Conservation (phyloP, 2,113 vertebrate species). For the Micromys minutus region DNA sequence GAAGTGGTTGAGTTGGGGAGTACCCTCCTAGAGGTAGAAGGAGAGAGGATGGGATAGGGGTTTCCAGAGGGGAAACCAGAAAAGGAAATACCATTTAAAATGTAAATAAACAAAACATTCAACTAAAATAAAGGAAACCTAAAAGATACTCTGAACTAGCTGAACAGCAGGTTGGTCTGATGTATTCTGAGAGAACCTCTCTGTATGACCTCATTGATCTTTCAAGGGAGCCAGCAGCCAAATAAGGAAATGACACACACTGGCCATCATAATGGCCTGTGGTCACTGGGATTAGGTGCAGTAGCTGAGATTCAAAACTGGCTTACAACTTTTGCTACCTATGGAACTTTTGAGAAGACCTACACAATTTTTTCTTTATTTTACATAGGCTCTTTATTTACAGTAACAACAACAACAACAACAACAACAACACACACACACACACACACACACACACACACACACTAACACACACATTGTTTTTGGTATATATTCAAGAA, state of each 20-base stretch:
- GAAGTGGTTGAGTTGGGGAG: too few relatives aligned
- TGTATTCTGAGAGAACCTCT: not conserved
- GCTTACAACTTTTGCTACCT: not conserved
- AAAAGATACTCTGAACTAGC: not conserved
- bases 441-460: too few relatives aligned
- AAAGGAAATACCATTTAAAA: too few relatives aligned
- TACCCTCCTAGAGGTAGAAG: too few relatives aligned
- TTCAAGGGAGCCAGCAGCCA: not conserved
- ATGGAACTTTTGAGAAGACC: not conserved
- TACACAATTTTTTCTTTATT: not conserved
- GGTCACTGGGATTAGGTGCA: not conserved
- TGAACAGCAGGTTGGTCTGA: not conserved
- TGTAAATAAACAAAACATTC: too few relatives aligned
- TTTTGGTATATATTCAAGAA: not conserved
- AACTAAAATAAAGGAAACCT: not conserved
- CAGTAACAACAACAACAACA: too few relatives aligned
- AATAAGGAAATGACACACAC: not conserved
- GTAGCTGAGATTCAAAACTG: not conserved
- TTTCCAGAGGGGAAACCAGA: too few relatives aligned
- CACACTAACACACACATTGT: not conserved
- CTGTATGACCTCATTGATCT: not conserved
- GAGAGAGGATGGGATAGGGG: too few relatives aligned
- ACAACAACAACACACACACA: too few relatives aligned
- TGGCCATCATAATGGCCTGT: not conserved
- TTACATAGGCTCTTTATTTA: not conserved